These are phyloP conservation scores for Sebastes miniatus DNA, from an alignment of 2,797 vertebrate genomes.

Conservation along the genomic window DNA sequence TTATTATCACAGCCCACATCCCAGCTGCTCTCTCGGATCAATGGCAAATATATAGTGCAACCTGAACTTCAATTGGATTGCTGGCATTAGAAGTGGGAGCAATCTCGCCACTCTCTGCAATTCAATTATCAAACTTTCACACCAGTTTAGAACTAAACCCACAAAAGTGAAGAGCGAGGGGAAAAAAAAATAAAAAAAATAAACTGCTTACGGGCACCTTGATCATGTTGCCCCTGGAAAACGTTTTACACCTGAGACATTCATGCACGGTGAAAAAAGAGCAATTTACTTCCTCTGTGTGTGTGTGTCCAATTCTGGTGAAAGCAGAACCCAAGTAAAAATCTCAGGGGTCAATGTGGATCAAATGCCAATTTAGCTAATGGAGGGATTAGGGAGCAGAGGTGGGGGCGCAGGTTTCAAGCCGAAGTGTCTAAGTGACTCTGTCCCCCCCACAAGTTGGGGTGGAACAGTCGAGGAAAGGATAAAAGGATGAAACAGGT, in stretches of 20 bases:
- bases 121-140: constrained; percentile 73
- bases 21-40: constrained; percentile 70
- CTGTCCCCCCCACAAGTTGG: constrained; percentile 8
- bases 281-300: constrained; percentile 28
- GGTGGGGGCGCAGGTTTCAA: constrained; percentile 55
- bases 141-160: constrained; percentile 57
- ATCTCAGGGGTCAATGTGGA: constrained; percentile 47
- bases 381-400: constrained; percentile 70
- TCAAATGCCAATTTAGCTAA: constrained; percentile 73
- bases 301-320: constrained; percentile 42
- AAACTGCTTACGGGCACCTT: constrained; percentile 48
- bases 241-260: constrained; percentile 52
- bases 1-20: constrained; percentile 51
- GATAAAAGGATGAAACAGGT: constrained; percentile 41
- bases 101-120: constrained; percentile 66
- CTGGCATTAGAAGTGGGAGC: constrained; percentile 69
- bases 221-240: constrained; percentile 36
- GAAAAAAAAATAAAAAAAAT: constrained; percentile 12
- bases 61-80: constrained; percentile 71
- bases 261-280: constrained; percentile 33
- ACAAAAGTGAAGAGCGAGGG: constrained; percentile 40
- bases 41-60: constrained; percentile 66
- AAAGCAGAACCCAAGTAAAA: constrained; percentile 48
- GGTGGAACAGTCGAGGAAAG: constrained; percentile 19
- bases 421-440: constrained; percentile 54